Base-by-base conservation (phyloP, 1,140 invertebrate genomes). In the Drosophila pachea region DNA sequence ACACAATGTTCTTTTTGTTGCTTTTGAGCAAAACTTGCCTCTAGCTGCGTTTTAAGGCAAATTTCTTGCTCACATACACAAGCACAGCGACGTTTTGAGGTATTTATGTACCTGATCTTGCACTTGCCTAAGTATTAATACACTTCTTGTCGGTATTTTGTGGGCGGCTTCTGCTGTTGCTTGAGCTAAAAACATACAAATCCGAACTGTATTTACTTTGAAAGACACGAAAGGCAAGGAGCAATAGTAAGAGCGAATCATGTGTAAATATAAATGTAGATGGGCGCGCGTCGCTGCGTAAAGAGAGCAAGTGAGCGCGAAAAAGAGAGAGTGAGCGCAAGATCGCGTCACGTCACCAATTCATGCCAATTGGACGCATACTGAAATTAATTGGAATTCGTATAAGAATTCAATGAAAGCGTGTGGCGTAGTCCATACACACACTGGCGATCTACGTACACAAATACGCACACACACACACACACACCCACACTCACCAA, bases 331-430 rank as follows among this genome's bases (percentile, higher is more conserved):
- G 53, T 42, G 54, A 50, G 53, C 45, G 59, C 55, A 61, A 65
- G 79, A 86, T 81, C 81, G 74, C 81, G 78, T 82, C 78, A 82
- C 78, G 81, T 86, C 81, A 86, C 79, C 81, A 86, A 86, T 86
- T 82, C 81, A 86, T 86, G 81, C 81, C 81, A 86, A 86, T 86
- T 86, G 82, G 77, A 81, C 71, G 82, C 75, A 82, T 78, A 83
- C 76, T 81, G 61, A 76, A 74, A 76, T 86, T 86, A 86, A 86
- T 86, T 86, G 81, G 82, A 86, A 86, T 86, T 86, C 82, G 76
- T 86, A 86, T 86, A 73, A 77, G 81, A 81, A 86, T 86, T 86
- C 81, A 86, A 86, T 86, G 81, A 81, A 86, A 86, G 73, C 68
- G 64, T 68, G 63, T 58, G 52, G 63, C 55, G 68, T 68, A 68